These are phyloP conservation scores for Onychomys arenicola DNA, from an alignment of 2,797 vertebrate genomes.

Conservation along the genomic window DNA sequence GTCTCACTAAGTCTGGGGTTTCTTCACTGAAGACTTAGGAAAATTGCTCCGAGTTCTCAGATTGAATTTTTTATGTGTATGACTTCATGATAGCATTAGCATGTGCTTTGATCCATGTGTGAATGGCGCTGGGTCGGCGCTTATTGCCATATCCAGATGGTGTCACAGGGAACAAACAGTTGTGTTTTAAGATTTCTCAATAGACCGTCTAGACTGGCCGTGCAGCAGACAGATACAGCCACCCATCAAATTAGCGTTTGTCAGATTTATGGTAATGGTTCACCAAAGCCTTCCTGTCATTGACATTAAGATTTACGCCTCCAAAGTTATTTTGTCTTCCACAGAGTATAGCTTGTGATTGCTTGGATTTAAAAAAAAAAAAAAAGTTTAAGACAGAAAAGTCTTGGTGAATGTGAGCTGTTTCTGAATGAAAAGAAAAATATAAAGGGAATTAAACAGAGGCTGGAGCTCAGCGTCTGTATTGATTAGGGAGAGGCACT, in stretches of 20 bases:
- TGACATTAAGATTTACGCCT: conserved; percentile 99
- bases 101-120: conserved; percentile 93
- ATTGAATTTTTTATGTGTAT: conserved; percentile 93
- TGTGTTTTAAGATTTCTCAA: conserved; percentile 98
- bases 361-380: conserved; percentile 74
- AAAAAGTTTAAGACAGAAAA: conserved; percentile 73
- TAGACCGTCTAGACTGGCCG: conserved; percentile 99
- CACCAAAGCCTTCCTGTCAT: conserved; percentile 98
- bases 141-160: conserved; percentile 99
- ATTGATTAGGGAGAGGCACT: conserved; percentile 84
- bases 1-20: conserved; percentile 88
- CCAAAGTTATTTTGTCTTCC: conserved; percentile 89
- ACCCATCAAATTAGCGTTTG: conserved; percentile 99
- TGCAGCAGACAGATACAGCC: conserved; percentile 99
- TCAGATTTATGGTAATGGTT: conserved; percentile 99
- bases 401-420: conserved; percentile 78
- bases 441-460: conserved; percentile 72
- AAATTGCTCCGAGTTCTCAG: conserved; percentile 90
- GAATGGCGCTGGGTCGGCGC: conserved; percentile 92
- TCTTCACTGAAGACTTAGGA: conserved; percentile 90
- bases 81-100: conserved; percentile 92
- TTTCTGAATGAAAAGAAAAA: conserved; percentile 83
- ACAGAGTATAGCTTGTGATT: conserved; percentile 87
- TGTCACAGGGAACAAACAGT: conserved; percentile 97
- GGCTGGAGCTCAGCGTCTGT: conserved; percentile 72